Conservation (phyloP, 1,140 invertebrate genomes). For the Conopomorpha cramerella region DNA sequence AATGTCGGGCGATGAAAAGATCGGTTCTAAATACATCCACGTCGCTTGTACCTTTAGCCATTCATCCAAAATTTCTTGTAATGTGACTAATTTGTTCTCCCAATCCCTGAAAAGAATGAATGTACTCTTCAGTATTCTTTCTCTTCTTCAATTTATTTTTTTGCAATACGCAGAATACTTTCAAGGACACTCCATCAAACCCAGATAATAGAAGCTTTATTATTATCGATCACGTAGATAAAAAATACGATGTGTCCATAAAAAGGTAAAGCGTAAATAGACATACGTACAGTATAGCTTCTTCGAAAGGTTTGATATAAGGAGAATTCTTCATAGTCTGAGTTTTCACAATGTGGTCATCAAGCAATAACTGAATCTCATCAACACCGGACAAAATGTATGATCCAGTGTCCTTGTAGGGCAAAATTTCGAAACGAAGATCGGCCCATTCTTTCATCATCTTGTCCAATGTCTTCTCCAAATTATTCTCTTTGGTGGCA, state of each 20-base stretch:
- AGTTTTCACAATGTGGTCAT: conserved; percentile 95
- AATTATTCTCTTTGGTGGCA: conserved; percentile 92
- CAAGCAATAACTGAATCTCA: conserved; percentile 90
- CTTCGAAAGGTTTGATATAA: conserved; percentile 90
- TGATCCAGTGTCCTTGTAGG: conserved; percentile 84
- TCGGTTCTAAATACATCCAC: conserved; percentile 94
- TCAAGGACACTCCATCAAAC: too few species aligned
- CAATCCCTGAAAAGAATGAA: too few species aligned
- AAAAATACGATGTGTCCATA: too few species aligned
- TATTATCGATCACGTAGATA: too few species aligned
- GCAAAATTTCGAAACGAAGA: conserved; percentile 78
- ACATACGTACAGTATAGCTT: conserved; percentile 74
- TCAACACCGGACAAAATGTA: conserved; percentile 86
- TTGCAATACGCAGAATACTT: too few species aligned
- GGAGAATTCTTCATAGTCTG: conserved; percentile 96
- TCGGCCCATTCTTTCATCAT: conserved; percentile 94
- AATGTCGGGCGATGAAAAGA: conserved; percentile 96
- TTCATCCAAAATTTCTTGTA: conserved; percentile 94
- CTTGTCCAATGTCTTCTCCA: conserved; percentile 86
- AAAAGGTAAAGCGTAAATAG: conserved; percentile 4
- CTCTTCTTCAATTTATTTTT: too few species aligned
- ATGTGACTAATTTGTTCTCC: conserved; percentile 88
- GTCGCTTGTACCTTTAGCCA: conserved; percentile 82
- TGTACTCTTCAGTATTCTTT: too few species aligned
- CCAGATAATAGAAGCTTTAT: too few species aligned